These are phyloP conservation scores for Drosophila prosaltans DNA, from an alignment of 1,140 invertebrate species.

Conservation along the genomic window DNA sequence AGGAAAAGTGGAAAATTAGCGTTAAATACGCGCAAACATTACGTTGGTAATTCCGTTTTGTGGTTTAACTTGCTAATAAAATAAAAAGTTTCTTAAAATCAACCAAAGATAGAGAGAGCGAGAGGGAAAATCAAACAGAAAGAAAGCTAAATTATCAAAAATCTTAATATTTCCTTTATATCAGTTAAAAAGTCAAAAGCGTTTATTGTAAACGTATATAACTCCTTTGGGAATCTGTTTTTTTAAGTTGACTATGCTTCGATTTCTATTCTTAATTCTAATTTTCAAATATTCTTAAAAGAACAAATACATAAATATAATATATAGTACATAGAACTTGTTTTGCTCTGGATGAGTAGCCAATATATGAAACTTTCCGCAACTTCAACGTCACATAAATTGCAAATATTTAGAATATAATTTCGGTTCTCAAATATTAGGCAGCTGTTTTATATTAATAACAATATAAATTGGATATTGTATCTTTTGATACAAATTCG, in stretches of 20 bases:
- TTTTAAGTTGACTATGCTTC: too few species aligned
- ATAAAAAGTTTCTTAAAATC: neutral
- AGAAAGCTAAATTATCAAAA: too few species aligned
- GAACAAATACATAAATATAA: too few species aligned
- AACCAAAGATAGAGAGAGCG: neutral
- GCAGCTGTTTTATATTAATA: slow-evolving; percentile 1
- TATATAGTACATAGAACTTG: neutral
- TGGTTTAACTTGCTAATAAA: neutral
- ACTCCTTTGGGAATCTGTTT: too few species aligned
- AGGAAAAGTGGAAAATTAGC: neutral
- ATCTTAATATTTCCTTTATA: too few species aligned
- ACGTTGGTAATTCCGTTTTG: neutral
- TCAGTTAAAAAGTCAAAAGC: too few species aligned
- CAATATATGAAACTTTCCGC: neutral
- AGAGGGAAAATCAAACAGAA: too few species aligned
- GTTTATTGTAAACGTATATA: too few species aligned
- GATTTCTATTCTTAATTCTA: too few species aligned
- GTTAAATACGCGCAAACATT: neutral
- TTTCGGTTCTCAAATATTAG: neutral
- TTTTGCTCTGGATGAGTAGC: neutral
- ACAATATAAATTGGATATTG: neutral
- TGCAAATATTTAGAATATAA: neutral
- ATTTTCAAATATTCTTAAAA: too few species aligned
- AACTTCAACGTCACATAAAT: neutral
- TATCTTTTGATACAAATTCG: neutral